Base-by-base conservation (phyloP, 2,797 vertebrate genomes). In the Ptychadena robeensis region DNA sequence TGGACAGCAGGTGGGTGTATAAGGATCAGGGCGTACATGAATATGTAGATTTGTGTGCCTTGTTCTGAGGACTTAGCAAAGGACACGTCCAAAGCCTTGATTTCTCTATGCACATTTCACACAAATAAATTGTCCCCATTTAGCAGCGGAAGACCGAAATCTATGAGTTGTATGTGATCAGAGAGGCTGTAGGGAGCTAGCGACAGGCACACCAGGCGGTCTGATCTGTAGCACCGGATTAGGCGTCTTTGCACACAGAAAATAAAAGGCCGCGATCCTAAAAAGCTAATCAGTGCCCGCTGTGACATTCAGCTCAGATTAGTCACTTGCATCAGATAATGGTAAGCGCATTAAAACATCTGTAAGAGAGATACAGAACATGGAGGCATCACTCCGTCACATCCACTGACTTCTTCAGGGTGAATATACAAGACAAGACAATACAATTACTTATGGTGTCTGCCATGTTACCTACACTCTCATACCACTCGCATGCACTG, bases 251-350 rank as follows among this genome's bases (percentile, higher is more conserved):
- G 89, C 90, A 91, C 92, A 90, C 87, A 91, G 88, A n/a, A 30
- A 93, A 93, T 92, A 92, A 82, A 93, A 93, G 90, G 90, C 90
- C 85, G 88, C 86, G 89, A 93, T 93, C 93, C 93, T 91, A 93
- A 93, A 94, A 93, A 93, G 91, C 92, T 93, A 93, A 94, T 93
- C 93, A 94, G 90, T 90, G 85, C 92, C 93, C 90, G 91, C 92
- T 92, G 92, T 77, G 93, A 90, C 91, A 93, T 93, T 94, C 91
- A 92, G 89, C 90, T 87, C 89, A 89, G 88, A 89, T 89, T 85
- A 80, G 86, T 90, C 86, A 87, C 88, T 0, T 34, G 88, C 89
- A 91, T 67, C 89, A 89, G 92, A 91, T 92, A 91, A 91, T 2
- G 87, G 86, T 93, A 94, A 93, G 92, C 88, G 90, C 89, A 90